These are phyloP conservation scores for Drosophila cyrtoloma DNA, from an alignment of 2,888 invertebrate genomes.

Conservation along the genomic window DNA sequence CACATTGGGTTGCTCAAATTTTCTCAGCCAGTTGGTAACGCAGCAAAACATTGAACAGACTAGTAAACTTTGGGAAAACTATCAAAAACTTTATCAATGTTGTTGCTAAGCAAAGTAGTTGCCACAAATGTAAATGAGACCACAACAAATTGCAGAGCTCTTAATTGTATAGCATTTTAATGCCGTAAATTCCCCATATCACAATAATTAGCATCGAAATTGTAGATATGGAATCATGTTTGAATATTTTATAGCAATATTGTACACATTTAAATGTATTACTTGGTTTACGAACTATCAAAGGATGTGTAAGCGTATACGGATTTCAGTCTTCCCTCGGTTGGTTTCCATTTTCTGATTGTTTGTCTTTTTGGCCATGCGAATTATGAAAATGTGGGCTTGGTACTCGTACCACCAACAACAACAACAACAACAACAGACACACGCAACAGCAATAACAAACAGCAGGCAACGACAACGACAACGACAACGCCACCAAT, in stretches of 20 bases:
- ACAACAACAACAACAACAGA: constrained; percentile 24
- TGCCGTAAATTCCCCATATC: too few species aligned
- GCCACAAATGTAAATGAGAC: neutral
- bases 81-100: neutral
- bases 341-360: constrained; percentile 23
- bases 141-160: neutral
- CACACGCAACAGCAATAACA: neutral
- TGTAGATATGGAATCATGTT: neutral
- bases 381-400: constrained; percentile 81
- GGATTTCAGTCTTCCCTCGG: neutral
- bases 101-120: neutral
- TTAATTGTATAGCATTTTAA: neutral
- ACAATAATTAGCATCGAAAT: neutral
- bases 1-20: neutral
- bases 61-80: neutral
- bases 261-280: neutral
- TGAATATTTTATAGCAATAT: neutral
- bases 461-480: constrained; percentile 14
- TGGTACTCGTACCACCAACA: constrained; percentile 53
- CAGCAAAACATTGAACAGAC: neutral
- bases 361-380: constrained; percentile 53
- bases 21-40: constrained; percentile 2
- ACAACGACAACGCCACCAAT: constrained; percentile 47
- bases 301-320: constrained; percentile 19
- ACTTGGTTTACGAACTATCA: neutral